Base-by-base conservation (phyloP, 2,113 vertebrate genomes). In the Porphyrio hochstetteri region DNA sequence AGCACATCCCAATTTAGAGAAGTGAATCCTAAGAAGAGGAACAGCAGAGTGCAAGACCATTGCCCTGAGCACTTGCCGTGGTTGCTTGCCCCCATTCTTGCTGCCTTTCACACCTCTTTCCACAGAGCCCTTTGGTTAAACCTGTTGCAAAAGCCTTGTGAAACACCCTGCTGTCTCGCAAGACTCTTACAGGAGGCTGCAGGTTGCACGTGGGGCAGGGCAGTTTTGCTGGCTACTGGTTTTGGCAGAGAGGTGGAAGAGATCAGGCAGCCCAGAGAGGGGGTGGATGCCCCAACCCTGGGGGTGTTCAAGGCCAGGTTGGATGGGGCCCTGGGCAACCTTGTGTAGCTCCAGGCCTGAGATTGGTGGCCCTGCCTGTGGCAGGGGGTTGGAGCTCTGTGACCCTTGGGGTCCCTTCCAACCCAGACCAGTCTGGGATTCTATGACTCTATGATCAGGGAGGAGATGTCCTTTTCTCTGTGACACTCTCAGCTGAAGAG, bases 91-190 rank as follows among this genome's bases (percentile, higher is more conserved):
- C 59, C 87, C 55, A 10, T 88, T 96, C 76, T 90, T 70, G 42
- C 23, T 0, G 2, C 36, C 24, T 92, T 88, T 88, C 3, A 4
- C 50, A 33, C 14, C 23, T 80, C 71, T 86, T 97, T 90, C 76
- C 68, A 36, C 71, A 86, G 0, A 78, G 33, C 19, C 10, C 3
- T 44, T 75, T 18, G 20, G 60, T 56, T 55, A 88, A 96, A 71
- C 25, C 61, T 38, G 0, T 88, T 96, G 76, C 83, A 88, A 84
- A 91, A 93, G 56, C 72, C 72, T 91, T 92, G 86, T 92, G 91
- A 91, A 96, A 96, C 48, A 78, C 11, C 5, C 12, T 11, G 1
- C 21, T 60, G 23, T 38, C 64, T 78, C 52, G 75, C 68, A 80
- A 70, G 42, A 63, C 0, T 5, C 8, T 44, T 61, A 52, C 38